Evolutionary conservation across 2,888 invertebrate species (phyloP), one percentile per base, ranked within the genome.

Genomic region (Eristalis tenax): DNA sequence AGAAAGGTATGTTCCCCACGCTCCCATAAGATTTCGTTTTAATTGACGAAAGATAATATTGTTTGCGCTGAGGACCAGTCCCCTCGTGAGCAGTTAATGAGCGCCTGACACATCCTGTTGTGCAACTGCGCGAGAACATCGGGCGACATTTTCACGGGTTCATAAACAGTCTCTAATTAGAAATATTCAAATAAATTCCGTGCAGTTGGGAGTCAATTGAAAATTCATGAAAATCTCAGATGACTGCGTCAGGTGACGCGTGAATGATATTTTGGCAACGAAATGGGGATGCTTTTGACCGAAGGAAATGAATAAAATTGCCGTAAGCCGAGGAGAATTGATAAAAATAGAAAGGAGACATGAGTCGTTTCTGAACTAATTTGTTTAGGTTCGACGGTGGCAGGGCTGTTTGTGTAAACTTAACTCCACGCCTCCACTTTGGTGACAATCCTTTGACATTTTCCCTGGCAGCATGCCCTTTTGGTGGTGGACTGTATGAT

Each of bases 1-100:
- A 32, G 32, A 32, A 8, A 32, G 8, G 32, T 8, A 63, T 13
- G 13, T 13, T 18, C 28, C 2, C 32, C 13, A 35, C 10, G 4
- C 64, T 18, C 64, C 13, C 32, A n/a, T 1, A 10, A 4, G 18
- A 10, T 5, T 64, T 13, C 64, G 4, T 10, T 35, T 64, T 64
- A 64, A 32, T 64, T 64, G 64, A 64, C 10, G 64, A 35, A 64
- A 64, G 35, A 64, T 64, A 35, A 35, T 18, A 35, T 32, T 64
- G 64, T 64, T 64, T 35, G 35, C 22, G 18, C 18, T 18, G 18
- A 18, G 18, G 50, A 50, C 18, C 18, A 18, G 50, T 8, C 50
- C 50, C 50, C 18, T n/a, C 13, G 32, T 43, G 43, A 50, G 18
- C 50, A 18, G 8, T 18, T 50, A 50, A 50, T 50, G 50, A 50